A percentile compares a stretch with the other conserved stretches of the same genome.
These are phyloP conservation scores for Ypsolopha sequella DNA, from an alignment of 2,888 invertebrate species.

Conservation along the genomic window DNA sequence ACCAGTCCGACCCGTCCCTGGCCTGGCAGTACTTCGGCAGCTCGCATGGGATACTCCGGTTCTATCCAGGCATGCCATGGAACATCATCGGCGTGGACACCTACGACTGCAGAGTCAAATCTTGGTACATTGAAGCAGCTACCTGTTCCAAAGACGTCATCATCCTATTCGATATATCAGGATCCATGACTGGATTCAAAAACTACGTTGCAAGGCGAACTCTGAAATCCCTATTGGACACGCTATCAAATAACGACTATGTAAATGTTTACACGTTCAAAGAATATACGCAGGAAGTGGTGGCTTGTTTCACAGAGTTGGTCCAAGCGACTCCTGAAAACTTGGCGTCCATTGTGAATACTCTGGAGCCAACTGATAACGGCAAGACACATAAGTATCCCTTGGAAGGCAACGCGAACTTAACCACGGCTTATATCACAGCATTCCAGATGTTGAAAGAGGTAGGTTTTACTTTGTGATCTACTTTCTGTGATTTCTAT, in stretches of 20 bases:
- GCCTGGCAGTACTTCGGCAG: conserved; percentile 99
- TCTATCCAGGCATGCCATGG: conserved; percentile 90
- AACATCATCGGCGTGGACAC: conserved; percentile 69
- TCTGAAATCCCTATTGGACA: conserved; percentile 89
- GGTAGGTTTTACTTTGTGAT: conserved; percentile 52
- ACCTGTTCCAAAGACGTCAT: conserved; percentile 98
- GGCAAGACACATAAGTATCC: conserved; percentile 62
- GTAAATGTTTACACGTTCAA: conserved; percentile 93
- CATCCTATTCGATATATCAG: conserved; percentile 94
- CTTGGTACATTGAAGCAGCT: conserved; percentile 98
- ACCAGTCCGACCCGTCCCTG: conserved; percentile 88
- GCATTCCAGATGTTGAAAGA: conserved; percentile 86
- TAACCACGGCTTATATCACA: conserved; percentile 82
- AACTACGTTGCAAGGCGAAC: conserved; percentile 87
- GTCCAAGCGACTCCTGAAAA: conserved; percentile 93
- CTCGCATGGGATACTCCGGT: conserved; percentile 90
- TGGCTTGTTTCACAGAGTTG: conserved; percentile 87
- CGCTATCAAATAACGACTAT: conserved; percentile 97
- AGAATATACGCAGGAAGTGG: conserved; percentile 77
- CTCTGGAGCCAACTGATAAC: conserved; percentile 62
- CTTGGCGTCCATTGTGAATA: conserved; percentile 78
- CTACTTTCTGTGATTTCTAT: no score
- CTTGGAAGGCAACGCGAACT: conserved; percentile 86
- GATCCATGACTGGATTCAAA: conserved; percentile 93
- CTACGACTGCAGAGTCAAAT: conserved; percentile 92